Evolutionary conservation across 2,888 invertebrate genomes (phyloP), one percentile per base, ranked within the genome.

Genomic region (Hemithea aestivaria): DNA sequence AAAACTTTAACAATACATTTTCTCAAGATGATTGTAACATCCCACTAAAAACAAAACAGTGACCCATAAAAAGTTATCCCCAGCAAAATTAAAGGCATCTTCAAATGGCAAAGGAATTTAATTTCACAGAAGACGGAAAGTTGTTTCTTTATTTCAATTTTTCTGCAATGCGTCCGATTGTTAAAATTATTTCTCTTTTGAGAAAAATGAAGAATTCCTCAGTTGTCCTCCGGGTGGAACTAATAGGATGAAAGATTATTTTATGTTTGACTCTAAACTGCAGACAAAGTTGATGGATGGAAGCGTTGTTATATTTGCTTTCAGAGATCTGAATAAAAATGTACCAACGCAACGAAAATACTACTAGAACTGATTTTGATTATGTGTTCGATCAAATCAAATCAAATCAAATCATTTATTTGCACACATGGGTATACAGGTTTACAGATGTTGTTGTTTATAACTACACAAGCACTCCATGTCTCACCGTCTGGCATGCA

Each of bases 31-130:
- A 30, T 25, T 20, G 24, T 25, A 9, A 8, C 6, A 20, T 20
- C 12, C 5, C 12, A 22, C 12, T 16, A 16, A 27, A 35, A 16
- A 10, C 7, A 12, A 12, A 27, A 35, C 9, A 35, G 10, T 35
- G 34, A 23, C 30, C 23, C 10, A 25, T 16, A 16, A 16, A 34
- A 28, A 39, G 7, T 34, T 21, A 29, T 29, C 25, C 27, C 25
- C 28, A 34, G 25, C 22, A 24, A 34, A 31, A 43, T 35, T 39
- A 35, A 35, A 35, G 10, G 29, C 33, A 24, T 28, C 35, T 35
- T 38, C 34, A 40, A 36, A 40, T 22, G 27, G 36, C 33, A 40
- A 40, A 43, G 34, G 36, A 45, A 40, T 34, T 45, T 36, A 36
- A 40, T 40, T 45, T 40, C 40, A 20, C 34, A 26, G n/a, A n/a